Base-by-base conservation (phyloP, 2,113 vertebrate species). In the Catharus fuscescens region DNA sequence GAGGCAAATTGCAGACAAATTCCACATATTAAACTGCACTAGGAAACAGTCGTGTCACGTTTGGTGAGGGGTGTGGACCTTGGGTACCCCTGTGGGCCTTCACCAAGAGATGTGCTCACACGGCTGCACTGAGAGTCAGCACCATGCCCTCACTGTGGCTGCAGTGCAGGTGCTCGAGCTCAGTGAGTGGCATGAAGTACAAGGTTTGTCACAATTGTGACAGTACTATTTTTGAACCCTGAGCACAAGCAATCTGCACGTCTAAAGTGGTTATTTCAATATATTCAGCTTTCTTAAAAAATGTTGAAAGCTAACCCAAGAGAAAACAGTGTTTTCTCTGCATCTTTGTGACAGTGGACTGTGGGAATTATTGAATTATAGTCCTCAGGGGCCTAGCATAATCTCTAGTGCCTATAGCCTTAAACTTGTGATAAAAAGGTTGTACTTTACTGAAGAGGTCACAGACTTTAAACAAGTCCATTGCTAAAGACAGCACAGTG, bases 161-260 rank as follows among this genome's bases (percentile, higher is more conserved):
- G 44, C 6, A 31, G 45, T 0, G 2, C 31, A 47, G 11, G 31
- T 80, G 54, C 28, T 61, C 38, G 40, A 89, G 50, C 54, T 65
- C 31, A 44, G 8, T 5, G n/a, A 36, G 14, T 44, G n/a, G 18
- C 7, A 79, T 1, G 1, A 91, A 60, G 4, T 10, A 17, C 44
- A 26, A 31, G 44, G 32, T 2, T 77, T 72, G 52, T 52, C 67
- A 77, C 0, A 0, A 14, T 45, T 82, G 14, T 32, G 40, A 32
- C 18, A 29, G 17, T 10, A 60, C 38, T 76, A 50, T 59, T 80
- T 92, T n/a, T 80, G 80, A 26, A 44, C 29, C 18, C 7, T 21
- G 18, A 69, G 14, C 13, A 56, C 20, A 72, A 76, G 34, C 1
- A 67, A 67, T 17, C 24, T 45, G 14, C 34, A 34, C 10, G 65